These are phyloP conservation scores for Drosophila malerkotliana DNA, from an alignment of 1,140 invertebrate species.

Conservation along the genomic window DNA sequence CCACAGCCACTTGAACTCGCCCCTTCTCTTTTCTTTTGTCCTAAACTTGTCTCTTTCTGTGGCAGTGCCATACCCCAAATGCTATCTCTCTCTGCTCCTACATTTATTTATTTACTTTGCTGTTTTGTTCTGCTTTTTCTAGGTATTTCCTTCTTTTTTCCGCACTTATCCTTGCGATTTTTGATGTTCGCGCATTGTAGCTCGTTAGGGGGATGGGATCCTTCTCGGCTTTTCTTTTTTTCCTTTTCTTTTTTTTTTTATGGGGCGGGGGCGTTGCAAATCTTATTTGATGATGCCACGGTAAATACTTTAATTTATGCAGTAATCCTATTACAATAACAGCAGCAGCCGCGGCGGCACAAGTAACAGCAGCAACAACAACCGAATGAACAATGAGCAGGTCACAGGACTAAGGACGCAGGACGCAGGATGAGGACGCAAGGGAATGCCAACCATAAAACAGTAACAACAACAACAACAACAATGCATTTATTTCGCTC, in stretches of 20 bases:
- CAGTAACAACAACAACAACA: constrained; percentile 15
- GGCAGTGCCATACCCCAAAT: not conserved
- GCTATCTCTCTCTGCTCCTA: constrained; percentile 20
- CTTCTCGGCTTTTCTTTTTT: constrained; percentile 4
- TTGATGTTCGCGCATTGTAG: constrained; percentile 75
- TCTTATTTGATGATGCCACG: constrained; percentile 77
- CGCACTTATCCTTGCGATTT: constrained; percentile 70
- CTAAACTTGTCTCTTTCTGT: not conserved
- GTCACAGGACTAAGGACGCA: constrained; percentile 1
- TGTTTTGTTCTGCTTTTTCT: constrained; percentile 49
- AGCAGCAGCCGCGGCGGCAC: constrained; percentile 19
- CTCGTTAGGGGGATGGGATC: constrained; percentile 46
- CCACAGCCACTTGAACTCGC: constrained; percentile 44
- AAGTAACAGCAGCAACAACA: constrained; percentile 35
- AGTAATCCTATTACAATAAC: constrained; percentile 81
- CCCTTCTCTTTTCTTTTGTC: not conserved
- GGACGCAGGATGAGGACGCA: constrained; percentile 14
- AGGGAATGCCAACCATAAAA: constrained; percentile 53
- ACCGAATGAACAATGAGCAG: constrained; percentile 32
- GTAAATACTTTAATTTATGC: constrained; percentile 81
- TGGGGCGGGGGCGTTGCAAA: constrained; percentile 56
- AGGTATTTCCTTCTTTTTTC: constrained; percentile 10
- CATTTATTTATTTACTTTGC: constrained; percentile 70
- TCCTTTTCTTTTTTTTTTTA: not conserved
- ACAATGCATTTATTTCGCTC: constrained; percentile 62